Evolutionary conservation across 2,113 vertebrate genomes (phyloP).

Genomic region (Poecilia latipinna): DNA sequence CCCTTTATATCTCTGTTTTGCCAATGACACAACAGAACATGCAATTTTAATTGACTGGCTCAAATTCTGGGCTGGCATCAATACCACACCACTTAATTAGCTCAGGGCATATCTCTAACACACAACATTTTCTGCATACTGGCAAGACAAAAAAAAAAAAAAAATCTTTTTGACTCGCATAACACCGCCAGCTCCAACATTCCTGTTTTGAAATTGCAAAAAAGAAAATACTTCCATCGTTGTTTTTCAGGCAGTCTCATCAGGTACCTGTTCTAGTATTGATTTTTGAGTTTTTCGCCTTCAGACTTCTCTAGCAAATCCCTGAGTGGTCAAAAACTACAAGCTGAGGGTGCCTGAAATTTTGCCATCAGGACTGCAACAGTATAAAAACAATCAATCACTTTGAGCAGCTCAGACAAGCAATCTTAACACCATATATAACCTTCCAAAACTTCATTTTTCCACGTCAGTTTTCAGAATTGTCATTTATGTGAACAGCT

Average conservation of each 20-base stretch:
- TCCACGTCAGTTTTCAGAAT: slow-evolving; percentile 31
- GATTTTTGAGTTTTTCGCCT: slow-evolving; percentile 22
- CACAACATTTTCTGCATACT: slow-evolving; percentile 7
- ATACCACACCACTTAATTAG: slow-evolving; percentile 51
- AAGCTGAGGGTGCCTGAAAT: slow-evolving; percentile 44
- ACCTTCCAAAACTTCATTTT: slow-evolving; percentile 33
- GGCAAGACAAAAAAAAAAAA: neutral
- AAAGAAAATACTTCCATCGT: neutral
- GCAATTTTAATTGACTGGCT: slow-evolving; percentile 61
- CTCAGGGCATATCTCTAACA: slow-evolving; percentile 21
- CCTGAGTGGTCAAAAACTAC: slow-evolving; percentile 32
- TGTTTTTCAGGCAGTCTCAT: slow-evolving; percentile 19
- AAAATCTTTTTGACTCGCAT: neutral
- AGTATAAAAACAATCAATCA: slow-evolving; percentile 56
- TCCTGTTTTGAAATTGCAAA: neutral
- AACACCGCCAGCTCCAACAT: neutral
- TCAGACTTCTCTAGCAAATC: slow-evolving; percentile 24
- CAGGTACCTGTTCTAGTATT: neutral
- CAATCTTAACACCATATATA: slow-evolving; percentile 49
- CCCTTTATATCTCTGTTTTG: slow-evolving; percentile 50
- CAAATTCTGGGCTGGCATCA: slow-evolving; percentile 42
- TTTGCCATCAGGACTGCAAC: slow-evolving; percentile 34
- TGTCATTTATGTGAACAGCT: slow-evolving; percentile 14
- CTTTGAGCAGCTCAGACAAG: slow-evolving; percentile 44
- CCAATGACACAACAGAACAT: slow-evolving; percentile 50